Percentiles rank a stretch among this genome's conserved stretches.
phyloP scores from a whole-genome alignment of 2,797 vertebrate species.

The Saxicola maurus region DNA sequence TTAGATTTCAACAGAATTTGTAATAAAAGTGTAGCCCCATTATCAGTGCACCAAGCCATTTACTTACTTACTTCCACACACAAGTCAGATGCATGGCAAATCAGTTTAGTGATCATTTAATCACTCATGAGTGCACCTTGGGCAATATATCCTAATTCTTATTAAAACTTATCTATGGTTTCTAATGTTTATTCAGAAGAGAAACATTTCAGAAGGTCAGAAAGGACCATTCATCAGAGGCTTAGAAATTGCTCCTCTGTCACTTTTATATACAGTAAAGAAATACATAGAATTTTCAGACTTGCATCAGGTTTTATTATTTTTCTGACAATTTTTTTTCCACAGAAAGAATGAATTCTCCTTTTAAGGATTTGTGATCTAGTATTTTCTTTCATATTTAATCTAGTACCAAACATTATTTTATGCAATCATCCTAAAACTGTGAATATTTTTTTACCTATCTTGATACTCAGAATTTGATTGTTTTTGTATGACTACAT shows the following conservation, averaged over 20 bases:
- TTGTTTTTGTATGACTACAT: not conserved
- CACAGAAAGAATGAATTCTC: not conserved
- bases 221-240: not conserved
- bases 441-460: not conserved
- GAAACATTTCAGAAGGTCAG: not conserved
- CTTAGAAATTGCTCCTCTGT: not conserved
- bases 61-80: slow-evolving; percentile 8
- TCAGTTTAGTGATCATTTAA: slow-evolving; percentile 28
- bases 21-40: slow-evolving; percentile 3
- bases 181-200: slow-evolving; percentile 14
- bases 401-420: not conserved
- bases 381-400: not conserved
- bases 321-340: not conserved
- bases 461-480: not conserved
- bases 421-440: not conserved
- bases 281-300: not conserved
- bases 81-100: not conserved
- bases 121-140: not conserved
- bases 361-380: not conserved
- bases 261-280: not conserved
- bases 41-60: not conserved
- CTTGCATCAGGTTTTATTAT: not conserved
- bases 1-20: not conserved
- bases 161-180: slow-evolving; percentile 1
- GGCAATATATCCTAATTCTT: slow-evolving; percentile 1